These are phyloP conservation scores for Hemistola chrysoprasaria DNA, from an alignment of 2,888 invertebrate species.

Conservation along the genomic window DNA sequence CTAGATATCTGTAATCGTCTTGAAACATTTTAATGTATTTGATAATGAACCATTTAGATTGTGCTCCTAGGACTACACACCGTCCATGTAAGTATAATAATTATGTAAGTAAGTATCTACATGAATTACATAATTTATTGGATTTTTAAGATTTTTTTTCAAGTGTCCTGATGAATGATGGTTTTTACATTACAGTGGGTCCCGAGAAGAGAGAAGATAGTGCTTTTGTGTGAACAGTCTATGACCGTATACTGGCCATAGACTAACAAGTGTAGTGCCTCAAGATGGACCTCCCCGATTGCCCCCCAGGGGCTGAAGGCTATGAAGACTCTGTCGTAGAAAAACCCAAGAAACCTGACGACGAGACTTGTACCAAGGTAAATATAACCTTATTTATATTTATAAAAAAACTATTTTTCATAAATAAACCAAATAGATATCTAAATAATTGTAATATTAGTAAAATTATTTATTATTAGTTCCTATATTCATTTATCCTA, in stretches of 20 bases:
- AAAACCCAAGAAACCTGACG: conserved; percentile 57
- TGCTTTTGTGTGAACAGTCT: conserved; percentile 51
- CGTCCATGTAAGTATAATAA: conserved; percentile 40
- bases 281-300: conserved; percentile 76
- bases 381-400: conserved; percentile 45
- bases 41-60: conserved; percentile 20
- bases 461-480: too few relatives aligned
- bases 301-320: conserved; percentile 75
- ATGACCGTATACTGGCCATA: conserved; percentile 65
- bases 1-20: too few relatives aligned
- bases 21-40: too few relatives aligned
- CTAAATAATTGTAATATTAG: too few relatives aligned
- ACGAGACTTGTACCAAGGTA: conserved; percentile 67
- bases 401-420: too few relatives aligned
- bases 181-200: conserved; percentile 55
- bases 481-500: too few relatives aligned
- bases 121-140: conserved; percentile 48
- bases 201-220: conserved; percentile 46
- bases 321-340: conserved; percentile 70
- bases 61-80: conserved; percentile 33
- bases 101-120: conserved; percentile 55
- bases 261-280: conserved; percentile 73
- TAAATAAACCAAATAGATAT: too few relatives aligned
- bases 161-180: conserved; percentile 36
- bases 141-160: conserved; percentile 21